A percentile compares a stretch with the other conserved stretches of the same genome.
Conservation (phyloP, 2,888 invertebrate species). For the Andrena camellia region DNA sequence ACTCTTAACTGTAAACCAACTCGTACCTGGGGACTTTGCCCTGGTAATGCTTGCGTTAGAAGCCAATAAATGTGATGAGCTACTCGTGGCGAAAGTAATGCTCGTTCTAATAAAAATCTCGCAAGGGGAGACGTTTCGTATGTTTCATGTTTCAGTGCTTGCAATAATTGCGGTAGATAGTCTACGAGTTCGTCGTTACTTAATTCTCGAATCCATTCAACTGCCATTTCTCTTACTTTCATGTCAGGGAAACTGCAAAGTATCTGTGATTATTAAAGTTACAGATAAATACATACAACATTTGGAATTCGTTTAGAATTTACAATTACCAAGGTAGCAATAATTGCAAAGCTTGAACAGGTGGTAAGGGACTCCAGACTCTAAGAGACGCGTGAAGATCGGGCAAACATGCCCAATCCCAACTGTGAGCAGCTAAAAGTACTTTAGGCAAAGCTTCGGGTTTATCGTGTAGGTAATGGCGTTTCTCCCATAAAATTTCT, state of each 20-base stretch:
- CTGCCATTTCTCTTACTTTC: slow-evolving; percentile 94
- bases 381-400: slow-evolving; percentile 95
- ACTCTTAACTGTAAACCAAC: slow-evolving; percentile 31
- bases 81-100: slow-evolving; percentile 94
- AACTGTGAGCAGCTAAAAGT: slow-evolving; percentile 93
- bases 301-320: slow-evolving; percentile 31
- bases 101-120: slow-evolving; percentile 92
- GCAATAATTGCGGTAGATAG: slow-evolving; percentile 96
- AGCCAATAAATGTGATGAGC: slow-evolving; percentile 98
- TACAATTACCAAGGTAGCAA: slow-evolving; percentile 93
- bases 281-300: slow-evolving; percentile 4
- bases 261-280: slow-evolving; percentile 18
- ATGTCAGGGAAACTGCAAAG: slow-evolving; percentile 94
- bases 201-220: slow-evolving; percentile 92
- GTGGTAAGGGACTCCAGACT: slow-evolving; percentile 94
- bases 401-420: slow-evolving; percentile 95
- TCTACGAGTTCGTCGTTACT: slow-evolving; percentile 95
- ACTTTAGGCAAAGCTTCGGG: slow-evolving; percentile 95
- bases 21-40: slow-evolving; percentile 91
- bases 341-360: slow-evolving; percentile 96
- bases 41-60: slow-evolving; percentile 93
- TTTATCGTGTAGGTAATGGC: slow-evolving; percentile 94
- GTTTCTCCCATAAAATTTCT: slow-evolving; percentile 96
- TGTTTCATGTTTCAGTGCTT: slow-evolving; percentile 95
- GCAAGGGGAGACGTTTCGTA: slow-evolving; percentile 96